Conservation (phyloP, 1,140 invertebrate genomes). For the Leucophenga varia region DNA sequence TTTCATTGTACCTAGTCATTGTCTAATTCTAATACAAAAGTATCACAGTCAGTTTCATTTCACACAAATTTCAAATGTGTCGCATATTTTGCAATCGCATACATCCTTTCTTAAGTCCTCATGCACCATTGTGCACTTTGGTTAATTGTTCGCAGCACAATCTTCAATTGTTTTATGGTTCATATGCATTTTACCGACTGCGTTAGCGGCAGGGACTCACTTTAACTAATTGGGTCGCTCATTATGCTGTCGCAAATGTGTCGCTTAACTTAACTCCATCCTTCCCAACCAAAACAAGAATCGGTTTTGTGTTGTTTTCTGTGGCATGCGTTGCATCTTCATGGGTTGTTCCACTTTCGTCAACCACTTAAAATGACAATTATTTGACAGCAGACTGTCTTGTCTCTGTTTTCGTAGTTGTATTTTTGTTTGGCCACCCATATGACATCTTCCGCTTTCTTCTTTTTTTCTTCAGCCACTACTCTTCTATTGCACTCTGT, state of each 20-base stretch:
- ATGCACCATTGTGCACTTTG: constrained; percentile 4
- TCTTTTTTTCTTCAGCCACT: background rate
- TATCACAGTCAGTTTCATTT: too few species aligned
- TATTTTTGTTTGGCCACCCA: too few species aligned
- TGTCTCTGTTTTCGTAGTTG: too few species aligned
- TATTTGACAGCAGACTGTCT: constrained; percentile 39
- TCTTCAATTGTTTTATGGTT: constrained; percentile 53
- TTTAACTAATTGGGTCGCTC: constrained; percentile 51
- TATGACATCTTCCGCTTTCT: too few species aligned
- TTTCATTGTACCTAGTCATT: too few species aligned
- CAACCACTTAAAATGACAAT: constrained; percentile 29
- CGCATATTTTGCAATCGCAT: background rate
- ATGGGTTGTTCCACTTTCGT: constrained; percentile 1
- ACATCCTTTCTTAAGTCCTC: background rate
- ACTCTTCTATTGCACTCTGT: background rate
- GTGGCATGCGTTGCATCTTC: too few species aligned
- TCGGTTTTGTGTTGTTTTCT: too few species aligned
- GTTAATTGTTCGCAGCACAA: constrained; percentile 40
- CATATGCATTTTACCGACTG: constrained; percentile 42
- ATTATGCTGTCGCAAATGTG: constrained; percentile 23
- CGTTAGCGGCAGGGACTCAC: constrained; percentile 22
- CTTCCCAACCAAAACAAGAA: constrained; percentile 5
- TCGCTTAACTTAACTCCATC: background rate
- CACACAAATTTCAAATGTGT: background rate
- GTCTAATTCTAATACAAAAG: too few species aligned